Evolutionary conservation across 2,888 invertebrate species (phyloP).

Genomic region (Ectemnius lituratus): DNA sequence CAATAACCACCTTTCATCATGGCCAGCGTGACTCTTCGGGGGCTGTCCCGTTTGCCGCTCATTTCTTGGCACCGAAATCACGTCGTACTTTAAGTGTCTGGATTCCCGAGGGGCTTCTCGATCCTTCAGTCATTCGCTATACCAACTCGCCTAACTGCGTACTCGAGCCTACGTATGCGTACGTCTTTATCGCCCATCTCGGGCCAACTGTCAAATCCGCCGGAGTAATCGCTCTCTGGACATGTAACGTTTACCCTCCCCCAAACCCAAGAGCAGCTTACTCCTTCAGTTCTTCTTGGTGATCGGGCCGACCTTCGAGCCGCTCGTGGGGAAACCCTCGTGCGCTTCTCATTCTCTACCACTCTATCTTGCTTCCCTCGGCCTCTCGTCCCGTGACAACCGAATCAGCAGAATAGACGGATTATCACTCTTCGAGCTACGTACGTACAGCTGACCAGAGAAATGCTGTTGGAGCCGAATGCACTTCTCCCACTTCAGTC

Average conservation of each 20-base stretch:
- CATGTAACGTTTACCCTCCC: not conserved
- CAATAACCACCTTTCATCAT: conserved; percentile 74
- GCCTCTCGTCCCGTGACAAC: not conserved
- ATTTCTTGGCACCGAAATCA: conserved; percentile 53
- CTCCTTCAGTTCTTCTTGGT: not conserved
- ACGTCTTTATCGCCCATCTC: conserved; percentile 1
- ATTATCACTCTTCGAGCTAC: too few relatives aligned
- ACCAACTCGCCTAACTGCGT: not conserved
- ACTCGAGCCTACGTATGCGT: not conserved
- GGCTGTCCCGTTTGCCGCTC: conserved; percentile 66
- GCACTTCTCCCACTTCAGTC: too few relatives aligned
- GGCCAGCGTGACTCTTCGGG: conserved; percentile 73
- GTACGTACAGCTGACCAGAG: too few relatives aligned
- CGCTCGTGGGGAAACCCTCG: conserved; percentile 1
- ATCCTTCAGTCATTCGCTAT: not conserved
- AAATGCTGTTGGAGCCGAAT: too few relatives aligned
- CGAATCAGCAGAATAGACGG: too few relatives aligned
- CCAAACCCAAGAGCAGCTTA: not conserved
- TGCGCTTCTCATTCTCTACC: not conserved
- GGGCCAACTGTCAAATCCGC: conserved; percentile 9
- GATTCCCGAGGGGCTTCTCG: not conserved
- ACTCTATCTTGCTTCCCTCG: not conserved
- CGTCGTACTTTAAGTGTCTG: not conserved
- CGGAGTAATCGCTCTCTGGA: not conserved
- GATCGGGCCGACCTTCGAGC: conserved; percentile 3